Percentiles rank a stretch among this genome's conserved stretches.
Evolutionary conservation across 2,888 invertebrate species (phyloP).

Genomic region (Mactromeris polynyma): DNA sequence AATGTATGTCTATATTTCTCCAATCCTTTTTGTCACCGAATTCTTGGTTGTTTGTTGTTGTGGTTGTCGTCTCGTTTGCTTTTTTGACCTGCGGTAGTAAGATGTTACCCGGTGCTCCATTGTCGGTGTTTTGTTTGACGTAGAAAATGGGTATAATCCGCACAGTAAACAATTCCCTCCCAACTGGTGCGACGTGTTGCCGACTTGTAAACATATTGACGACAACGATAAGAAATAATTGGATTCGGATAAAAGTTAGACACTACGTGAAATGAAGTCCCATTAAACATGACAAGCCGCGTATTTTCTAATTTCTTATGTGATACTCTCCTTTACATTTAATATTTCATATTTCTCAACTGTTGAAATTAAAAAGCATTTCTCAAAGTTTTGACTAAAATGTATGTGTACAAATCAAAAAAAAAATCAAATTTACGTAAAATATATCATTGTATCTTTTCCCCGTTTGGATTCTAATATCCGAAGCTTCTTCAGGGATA

Average conservation of each 20-base stretch:
- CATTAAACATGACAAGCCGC: not conserved
- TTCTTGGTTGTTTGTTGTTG: not conserved
- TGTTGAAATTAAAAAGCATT: no score
- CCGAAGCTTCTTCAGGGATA: no score
- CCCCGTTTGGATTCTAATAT: no score
- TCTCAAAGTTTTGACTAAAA: no score
- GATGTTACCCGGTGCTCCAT: not conserved
- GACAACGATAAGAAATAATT: conserved; percentile 40
- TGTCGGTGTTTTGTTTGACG: conserved; percentile 47
- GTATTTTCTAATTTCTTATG: no score
- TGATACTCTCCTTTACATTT: no score
- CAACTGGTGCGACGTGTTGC: conserved; percentile 35
- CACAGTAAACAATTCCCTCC: conserved; percentile 42
- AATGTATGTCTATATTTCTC: not conserved
- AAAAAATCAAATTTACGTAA: no score
- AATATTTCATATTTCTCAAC: no score
- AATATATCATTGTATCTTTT: no score
- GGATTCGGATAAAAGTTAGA: conserved; percentile 22
- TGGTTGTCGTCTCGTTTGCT: not conserved
- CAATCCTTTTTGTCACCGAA: not conserved
- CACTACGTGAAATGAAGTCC: not conserved
- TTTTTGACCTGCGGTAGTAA: not conserved
- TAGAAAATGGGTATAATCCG: conserved; percentile 44
- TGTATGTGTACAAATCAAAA: no score
- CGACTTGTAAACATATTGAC: conserved; percentile 32